Evolutionary conservation across 1,140 invertebrate genomes (phyloP).

Genomic region (Holcopasites calliopsidis): DNA sequence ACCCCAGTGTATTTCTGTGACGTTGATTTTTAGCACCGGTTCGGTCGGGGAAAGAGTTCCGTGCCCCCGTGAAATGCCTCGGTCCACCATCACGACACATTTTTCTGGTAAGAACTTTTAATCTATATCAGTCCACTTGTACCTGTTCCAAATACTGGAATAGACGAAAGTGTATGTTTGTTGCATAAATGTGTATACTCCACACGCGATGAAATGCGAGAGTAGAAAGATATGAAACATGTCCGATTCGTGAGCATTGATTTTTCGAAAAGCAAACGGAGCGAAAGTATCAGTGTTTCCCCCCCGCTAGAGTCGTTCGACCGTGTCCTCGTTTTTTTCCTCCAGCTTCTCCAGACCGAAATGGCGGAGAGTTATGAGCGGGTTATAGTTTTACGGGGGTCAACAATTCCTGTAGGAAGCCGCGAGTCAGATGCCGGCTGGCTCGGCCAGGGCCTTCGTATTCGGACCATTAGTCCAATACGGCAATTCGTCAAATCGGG

Average conservation of each 20-base stretch:
- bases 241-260: constrained; percentile 8
- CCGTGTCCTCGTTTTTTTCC: constrained; percentile 29
- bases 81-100: neutral
- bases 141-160: constrained; percentile 11
- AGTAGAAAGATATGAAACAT: neutral
- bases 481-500: constrained; percentile 80
- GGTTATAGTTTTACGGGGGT: constrained; percentile 70
- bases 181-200: neutral
- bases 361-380: constrained; percentile 64
- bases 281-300: constrained; percentile 40
- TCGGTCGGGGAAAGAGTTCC: neutral
- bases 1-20: constrained; percentile 2
- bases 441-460: constrained; percentile 62
- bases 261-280: constrained; percentile 28
- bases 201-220: neutral
- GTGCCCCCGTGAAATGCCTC: neutral
- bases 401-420: constrained; percentile 60
- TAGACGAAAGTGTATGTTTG: constrained; percentile 8
- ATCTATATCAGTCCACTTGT: constrained; percentile 13
- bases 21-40: neutral
- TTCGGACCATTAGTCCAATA: constrained; percentile 78
- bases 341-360: constrained; percentile 25
- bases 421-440: constrained; percentile 48
- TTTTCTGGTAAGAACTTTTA: constrained; percentile 17
- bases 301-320: constrained; percentile 11